Evolutionary conservation across 2,797 vertebrate genomes (phyloP), one percentile per base, ranked within the genome.

Genomic region (Rousettus madagascariensis): DNA sequence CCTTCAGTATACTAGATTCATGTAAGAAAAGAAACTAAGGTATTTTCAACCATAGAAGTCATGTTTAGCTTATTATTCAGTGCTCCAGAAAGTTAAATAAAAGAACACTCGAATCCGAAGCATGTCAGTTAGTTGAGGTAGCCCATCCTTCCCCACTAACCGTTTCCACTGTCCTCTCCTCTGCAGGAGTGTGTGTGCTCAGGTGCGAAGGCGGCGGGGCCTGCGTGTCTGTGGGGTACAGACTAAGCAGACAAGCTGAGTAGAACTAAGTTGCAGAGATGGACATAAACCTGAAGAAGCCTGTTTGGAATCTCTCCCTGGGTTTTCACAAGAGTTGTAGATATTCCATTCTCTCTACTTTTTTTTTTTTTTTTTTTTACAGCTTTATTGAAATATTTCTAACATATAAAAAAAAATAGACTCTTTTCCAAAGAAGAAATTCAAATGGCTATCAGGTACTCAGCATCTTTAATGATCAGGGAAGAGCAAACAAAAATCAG

Each of bases 201-300:
- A 19, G 0, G 33, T 0, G 0, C 11, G 20, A 16, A 55, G 10
- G 26, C 3, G 0, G 2, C 1, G 1, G n/a, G 53, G 2, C 3
- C 20, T 13, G 43, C 1, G 2, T 28, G 61, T 77, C 59, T 28
- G 5, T 30, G 24, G 43, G 91, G 6, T 17, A 11, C 6, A 5
- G 55, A 22, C 28, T 16, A 41, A 65, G 61, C 43, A 5, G 36
- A 30, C 22, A 28, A 16, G 61, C 61, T 41, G 11, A 53, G 65
- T 28, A 26, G 3, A 46, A 41, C 8, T 17, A 41, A 33, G 49
- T 43, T 33, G 5, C 30, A 61, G 90, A 86, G 74, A 63, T 5
- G 13, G 61, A 85, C 65, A 41, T 24, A 30, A 22, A 15, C 26
- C 69, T 69, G 15, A 71, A 33, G 55, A 83, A 57, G 38, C 15